phyloP scores from a whole-genome alignment of 2,113 vertebrate species.

The Pollachius pollachius region DNA sequence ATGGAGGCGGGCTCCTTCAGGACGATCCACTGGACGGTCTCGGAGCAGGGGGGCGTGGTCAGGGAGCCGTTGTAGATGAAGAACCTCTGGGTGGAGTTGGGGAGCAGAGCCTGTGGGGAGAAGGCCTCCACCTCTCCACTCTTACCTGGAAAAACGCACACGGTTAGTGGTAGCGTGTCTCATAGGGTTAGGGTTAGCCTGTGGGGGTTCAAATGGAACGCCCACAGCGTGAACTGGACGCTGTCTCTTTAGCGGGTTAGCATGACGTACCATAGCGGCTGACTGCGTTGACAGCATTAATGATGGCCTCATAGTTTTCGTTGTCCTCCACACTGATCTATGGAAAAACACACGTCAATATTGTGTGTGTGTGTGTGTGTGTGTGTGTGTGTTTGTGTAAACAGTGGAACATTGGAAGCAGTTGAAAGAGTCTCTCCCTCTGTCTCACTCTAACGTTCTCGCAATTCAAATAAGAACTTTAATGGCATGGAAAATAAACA shows the following conservation, averaged over 20 bases:
- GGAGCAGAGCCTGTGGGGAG: conserved; percentile 81
- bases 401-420: too few relatives aligned
- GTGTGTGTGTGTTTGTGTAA: too few relatives aligned
- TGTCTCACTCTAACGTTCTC: too few relatives aligned
- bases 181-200: too few relatives aligned
- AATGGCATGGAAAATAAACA: too few relatives aligned
- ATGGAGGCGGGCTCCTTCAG: conserved; percentile 88
- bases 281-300: conserved; percentile 84
- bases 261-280: conserved; percentile 85
- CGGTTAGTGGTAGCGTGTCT: too few relatives aligned
- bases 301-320: conserved; percentile 80
- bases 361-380: too few relatives aligned
- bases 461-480: too few relatives aligned
- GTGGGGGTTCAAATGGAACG: too few relatives aligned
- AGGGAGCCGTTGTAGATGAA: conserved; percentile 94
- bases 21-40: conserved; percentile 93
- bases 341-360: conserved; percentile 32
- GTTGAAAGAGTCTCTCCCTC: too few relatives aligned
- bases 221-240: too few relatives aligned
- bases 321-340: conserved; percentile 88
- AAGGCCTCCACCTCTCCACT: conserved; percentile 80
- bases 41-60: conserved; percentile 89
- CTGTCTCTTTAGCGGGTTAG: background rate
- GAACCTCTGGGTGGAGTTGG: conserved; percentile 89
- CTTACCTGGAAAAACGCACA: conserved; percentile 76